Conservation (phyloP, 2,113 vertebrate genomes). For the Hypocryptadius cinnamomeus region DNA sequence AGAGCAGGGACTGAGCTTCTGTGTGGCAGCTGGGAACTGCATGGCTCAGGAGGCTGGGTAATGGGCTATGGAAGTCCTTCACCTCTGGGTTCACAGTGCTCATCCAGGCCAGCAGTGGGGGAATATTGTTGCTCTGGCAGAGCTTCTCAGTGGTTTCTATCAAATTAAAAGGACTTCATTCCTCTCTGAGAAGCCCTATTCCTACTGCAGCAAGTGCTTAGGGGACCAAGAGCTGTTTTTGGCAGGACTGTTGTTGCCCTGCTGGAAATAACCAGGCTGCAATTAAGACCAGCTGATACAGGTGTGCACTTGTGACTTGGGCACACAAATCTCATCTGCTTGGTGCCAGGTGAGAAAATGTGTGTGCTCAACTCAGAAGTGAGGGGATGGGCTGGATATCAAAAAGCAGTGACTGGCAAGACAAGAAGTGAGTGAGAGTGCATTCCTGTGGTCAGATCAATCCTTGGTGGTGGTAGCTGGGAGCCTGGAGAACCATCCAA, state of each 20-base stretch:
- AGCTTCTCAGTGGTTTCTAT: neutral
- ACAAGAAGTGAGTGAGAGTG: neutral
- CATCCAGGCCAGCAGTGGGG: neutral
- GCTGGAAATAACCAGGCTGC: neutral
- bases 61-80: slow-evolving; percentile 41
- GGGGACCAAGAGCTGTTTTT: neutral
- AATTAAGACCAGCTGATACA: neutral
- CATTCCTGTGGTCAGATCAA: neutral
- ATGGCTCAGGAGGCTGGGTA: slow-evolving; percentile 13
- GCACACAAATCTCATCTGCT: neutral
- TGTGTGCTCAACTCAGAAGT: neutral
- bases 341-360: neutral
- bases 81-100: neutral
- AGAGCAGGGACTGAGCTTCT: neutral
- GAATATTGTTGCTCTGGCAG: neutral
- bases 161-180: neutral
- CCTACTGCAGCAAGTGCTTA: neutral
- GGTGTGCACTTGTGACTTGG: neutral
- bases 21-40: slow-evolving; percentile 27
- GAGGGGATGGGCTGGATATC: neutral
- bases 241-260: neutral
- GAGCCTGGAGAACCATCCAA: neutral
- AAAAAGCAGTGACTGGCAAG: neutral
- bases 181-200: neutral
- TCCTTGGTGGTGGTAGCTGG: neutral